A percentile compares a stretch with the other conserved stretches of the same genome.
Conservation (phyloP, 2,113 vertebrate genomes). For the Cairina moschata region DNA sequence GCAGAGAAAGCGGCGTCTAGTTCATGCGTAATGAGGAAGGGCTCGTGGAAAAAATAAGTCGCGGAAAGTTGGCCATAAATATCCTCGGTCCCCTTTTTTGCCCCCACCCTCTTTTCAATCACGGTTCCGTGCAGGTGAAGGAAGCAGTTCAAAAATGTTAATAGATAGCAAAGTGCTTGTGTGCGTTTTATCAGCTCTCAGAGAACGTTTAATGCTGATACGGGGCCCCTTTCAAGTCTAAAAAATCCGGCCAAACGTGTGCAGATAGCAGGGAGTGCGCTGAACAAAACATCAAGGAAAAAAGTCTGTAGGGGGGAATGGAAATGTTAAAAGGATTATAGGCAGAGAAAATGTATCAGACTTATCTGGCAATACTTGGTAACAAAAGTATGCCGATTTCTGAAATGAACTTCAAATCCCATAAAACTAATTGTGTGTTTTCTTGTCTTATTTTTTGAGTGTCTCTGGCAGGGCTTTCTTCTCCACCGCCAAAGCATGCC, state of each 20-base stretch:
- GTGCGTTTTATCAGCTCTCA: conserved; percentile 30
- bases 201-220: conserved; percentile 20
- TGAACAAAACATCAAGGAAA: conserved; percentile 53
- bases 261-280: conserved; percentile 52
- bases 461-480: background rate
- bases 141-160: conserved; percentile 41
- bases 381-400: conserved; percentile 42
- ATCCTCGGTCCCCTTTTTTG: background rate
- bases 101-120: background rate
- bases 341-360: conserved; percentile 18
- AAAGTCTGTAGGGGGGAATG: background rate
- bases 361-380: conserved; percentile 28
- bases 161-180: conserved; percentile 1
- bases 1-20: fast-evolving
- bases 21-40: background rate
- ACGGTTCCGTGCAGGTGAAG: background rate
- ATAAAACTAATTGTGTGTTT: conserved; percentile 19
- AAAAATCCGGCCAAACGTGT: conserved; percentile 55
- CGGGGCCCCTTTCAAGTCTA: conserved; percentile 45
- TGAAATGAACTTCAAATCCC: conserved; percentile 63
- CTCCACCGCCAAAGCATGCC: background rate
- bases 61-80: background rate
- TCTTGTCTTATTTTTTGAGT: conserved; percentile 37
- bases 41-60: background rate
- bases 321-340: conserved; percentile 48